These are phyloP conservation scores for Pocillopora damicornis DNA, from an alignment of 64 coral and sea anemone species.

Conservation along the genomic window DNA sequence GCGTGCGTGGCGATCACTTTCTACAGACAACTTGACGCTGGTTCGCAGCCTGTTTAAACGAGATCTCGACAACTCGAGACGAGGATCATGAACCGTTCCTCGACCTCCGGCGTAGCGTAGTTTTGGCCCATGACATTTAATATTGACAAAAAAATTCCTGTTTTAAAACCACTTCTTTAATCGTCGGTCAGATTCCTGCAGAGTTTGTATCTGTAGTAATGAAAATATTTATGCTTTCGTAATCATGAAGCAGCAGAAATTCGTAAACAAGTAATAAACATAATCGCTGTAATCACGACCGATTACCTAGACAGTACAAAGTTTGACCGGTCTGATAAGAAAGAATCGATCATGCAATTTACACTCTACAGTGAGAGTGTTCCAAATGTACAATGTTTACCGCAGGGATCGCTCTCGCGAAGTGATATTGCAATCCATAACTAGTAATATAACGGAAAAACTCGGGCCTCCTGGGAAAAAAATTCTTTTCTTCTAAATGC, in stretches of 20 bases:
- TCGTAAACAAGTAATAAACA: slow-evolving; percentile 97
- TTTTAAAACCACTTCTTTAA: slow-evolving; percentile 38
- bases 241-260: slow-evolving; percentile 75
- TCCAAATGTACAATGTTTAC: slow-evolving; percentile 33
- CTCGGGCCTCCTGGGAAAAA: not conserved
- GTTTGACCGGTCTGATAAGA: slow-evolving; percentile 78
- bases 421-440: slow-evolving; percentile 40
- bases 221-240: slow-evolving; percentile 89
- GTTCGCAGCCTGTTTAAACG: slow-evolving; percentile 91
- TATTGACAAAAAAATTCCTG: slow-evolving; percentile 8
- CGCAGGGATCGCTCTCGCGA: slow-evolving; percentile 13
- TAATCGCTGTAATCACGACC: slow-evolving; percentile 87
- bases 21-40: slow-evolving; percentile 81
- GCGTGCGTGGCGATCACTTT: slow-evolving; percentile 60
- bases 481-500: slow-evolving; percentile 17
- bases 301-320: slow-evolving; percentile 78
- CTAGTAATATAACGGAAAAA: slow-evolving; percentile 16
- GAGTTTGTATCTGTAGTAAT: slow-evolving; percentile 38
- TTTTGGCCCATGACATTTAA: not conserved
- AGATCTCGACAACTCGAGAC: slow-evolving; percentile 65
- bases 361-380: slow-evolving; percentile 63
- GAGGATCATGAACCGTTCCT: not conserved
- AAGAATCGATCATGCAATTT: slow-evolving; percentile 85
- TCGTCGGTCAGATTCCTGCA: slow-evolving; percentile 42
- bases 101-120: slow-evolving; percentile 22